Evolutionary conservation across 2,113 vertebrate genomes (phyloP), one percentile per base, ranked within the genome.

Genomic region (Saccopteryx bilineata): DNA sequence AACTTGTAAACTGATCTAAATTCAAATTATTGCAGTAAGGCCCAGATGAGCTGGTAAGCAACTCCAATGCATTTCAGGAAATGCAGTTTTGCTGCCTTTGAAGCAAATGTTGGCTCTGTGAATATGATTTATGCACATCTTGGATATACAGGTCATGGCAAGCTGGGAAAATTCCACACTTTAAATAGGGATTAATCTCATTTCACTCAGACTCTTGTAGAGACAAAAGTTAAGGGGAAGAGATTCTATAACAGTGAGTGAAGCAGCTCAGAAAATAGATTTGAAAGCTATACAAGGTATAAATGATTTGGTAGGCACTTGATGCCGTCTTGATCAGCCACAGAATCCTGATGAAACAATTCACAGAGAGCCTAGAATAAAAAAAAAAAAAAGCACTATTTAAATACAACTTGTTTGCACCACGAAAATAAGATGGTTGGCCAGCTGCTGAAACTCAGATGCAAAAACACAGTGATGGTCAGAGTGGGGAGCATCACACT

Each of bases 1-100:
- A 83, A 81, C 81, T 81, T 87, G 12, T 72, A 94, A 97, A 89
- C 7, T 24, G 18, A 90, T 85, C 9, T 85, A 91, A 92, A 88
- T 92, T 69, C 31, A 90, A 17, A 93, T 89, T 61, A 75, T 39
- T 89, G 21, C 46, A 68, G 5, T 72, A 68, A 18, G 61, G 33
- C 56, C 75, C 18, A 74, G 1, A 26, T 39, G 18, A n/a, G 66
- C 24, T 90, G 84, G 9, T 94, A 39, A 89, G 74, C 11, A 79
- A 82, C 2, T 94, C 46, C 63, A 88, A 74, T 79, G 68, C 46
- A 81, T n/a, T 95, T 97, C 28, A 84, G 54, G 58, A 93, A 96
- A 46, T 13, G n/a, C 4, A 61, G 4, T 63, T 94, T 83, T 83
- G 15, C n/a, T 78, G 50, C 24, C 24, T 86, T 79, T 56, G 17